Conservation (phyloP, 2,888 invertebrate species). For the Dermolepida albohirtum region DNA sequence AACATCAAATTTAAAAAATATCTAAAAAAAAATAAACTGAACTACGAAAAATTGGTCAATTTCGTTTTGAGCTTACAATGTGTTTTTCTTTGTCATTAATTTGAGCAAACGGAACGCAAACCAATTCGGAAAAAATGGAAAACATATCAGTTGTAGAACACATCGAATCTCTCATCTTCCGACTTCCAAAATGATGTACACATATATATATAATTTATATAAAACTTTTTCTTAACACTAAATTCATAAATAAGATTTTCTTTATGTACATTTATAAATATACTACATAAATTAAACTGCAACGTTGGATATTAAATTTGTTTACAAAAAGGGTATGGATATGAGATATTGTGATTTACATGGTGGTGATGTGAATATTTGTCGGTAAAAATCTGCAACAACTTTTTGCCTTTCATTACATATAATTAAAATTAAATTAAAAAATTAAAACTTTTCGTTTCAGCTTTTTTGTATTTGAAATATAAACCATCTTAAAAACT, state of each 20-base stretch:
- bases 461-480: no score
- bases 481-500: no score
- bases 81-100: constrained; percentile 6
- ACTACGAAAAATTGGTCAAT: constrained; percentile 33
- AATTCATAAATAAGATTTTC: constrained; percentile 19
- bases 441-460: no score
- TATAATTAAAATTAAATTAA: no score
- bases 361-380: neutral
- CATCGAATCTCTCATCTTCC: neutral
- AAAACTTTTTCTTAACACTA: constrained; percentile 27
- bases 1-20: constrained; percentile 1
- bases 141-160: no score
- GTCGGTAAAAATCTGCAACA: constrained; percentile 20
- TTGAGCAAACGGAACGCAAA: constrained; percentile 27
- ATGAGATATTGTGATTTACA: constrained; percentile 12
- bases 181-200: constrained; percentile 24
- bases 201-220: no score
- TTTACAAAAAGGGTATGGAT: neutral
- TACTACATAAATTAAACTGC: constrained; percentile 10
- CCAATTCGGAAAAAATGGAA: neutral
- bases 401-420: neutral
- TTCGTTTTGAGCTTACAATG: constrained; percentile 26
- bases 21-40: constrained; percentile 15
- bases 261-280: constrained; percentile 25
- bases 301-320: no score